phyloP scores from a whole-genome alignment of 2,797 vertebrate genomes.

The Pteropus rufus region DNA sequence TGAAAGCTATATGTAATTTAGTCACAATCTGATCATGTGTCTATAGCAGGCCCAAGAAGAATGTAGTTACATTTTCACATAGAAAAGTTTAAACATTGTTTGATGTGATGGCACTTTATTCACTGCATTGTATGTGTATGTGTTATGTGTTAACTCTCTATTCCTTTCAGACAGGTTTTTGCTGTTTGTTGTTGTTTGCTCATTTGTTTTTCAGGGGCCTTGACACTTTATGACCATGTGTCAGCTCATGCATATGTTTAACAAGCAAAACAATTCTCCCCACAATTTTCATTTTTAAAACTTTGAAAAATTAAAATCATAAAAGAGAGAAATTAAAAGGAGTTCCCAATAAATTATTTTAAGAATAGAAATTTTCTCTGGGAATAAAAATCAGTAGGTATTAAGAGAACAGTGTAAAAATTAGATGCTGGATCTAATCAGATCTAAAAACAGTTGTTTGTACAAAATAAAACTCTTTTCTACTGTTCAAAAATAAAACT shows the following conservation, averaged over 20 bases:
- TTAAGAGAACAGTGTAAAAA: background rate
- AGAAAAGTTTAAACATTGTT: background rate
- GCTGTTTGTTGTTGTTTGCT: background rate
- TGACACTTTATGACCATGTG: background rate
- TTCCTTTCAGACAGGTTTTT: background rate
- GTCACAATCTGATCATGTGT: background rate
- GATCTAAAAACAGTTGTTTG: background rate
- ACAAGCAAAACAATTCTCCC: background rate
- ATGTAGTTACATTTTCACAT: background rate
- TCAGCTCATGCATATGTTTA: background rate
- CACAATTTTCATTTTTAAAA: background rate
- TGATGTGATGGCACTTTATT: background rate
- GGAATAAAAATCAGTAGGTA: slow-evolving; percentile 21
- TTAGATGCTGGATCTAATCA: background rate
- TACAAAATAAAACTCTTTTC: background rate
- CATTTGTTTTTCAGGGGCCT: background rate
- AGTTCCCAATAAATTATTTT: background rate
- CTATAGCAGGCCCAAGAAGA: background rate
- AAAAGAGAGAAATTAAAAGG: background rate
- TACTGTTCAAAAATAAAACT: background rate
- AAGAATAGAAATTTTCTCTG: slow-evolving; percentile 21
- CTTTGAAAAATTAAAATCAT: slow-evolving; percentile 1
- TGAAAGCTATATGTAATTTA: background rate
- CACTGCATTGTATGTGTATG: background rate
- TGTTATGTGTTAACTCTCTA: background rate